A percentile compares a stretch with the other conserved stretches of the same genome.
Conservation (phyloP, 2,113 vertebrate species). For the Pungitius pungitius region DNA sequence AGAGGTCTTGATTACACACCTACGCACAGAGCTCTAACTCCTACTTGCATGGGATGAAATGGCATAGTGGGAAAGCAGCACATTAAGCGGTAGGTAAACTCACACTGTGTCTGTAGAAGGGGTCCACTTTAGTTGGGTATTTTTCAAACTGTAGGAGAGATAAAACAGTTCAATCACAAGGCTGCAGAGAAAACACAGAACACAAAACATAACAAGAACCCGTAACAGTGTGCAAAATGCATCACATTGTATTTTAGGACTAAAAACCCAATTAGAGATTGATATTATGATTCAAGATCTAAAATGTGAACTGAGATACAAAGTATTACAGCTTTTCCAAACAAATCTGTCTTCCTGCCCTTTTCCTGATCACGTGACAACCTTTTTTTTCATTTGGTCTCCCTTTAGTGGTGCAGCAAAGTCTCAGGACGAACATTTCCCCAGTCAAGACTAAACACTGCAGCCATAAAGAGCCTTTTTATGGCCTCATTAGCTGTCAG, state of each 20-base stretch:
- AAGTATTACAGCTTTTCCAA: conserved; percentile 30
- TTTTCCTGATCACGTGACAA: conserved; percentile 52
- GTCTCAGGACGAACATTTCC: conserved; percentile 71
- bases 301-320: conserved; percentile 9
- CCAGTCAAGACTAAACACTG: conserved; percentile 75
- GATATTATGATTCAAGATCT: conserved; percentile 17
- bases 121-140: conserved; percentile 99
- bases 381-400: conserved; percentile 64
- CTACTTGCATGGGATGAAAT: conserved; percentile 9
- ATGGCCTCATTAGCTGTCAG: conserved; percentile 79
- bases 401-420: conserved; percentile 63
- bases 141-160: conserved; percentile 99
- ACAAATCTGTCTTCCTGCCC: conserved; percentile 38
- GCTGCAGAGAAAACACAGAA: conserved; percentile 35
- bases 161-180: conserved; percentile 81
- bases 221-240: conserved; percentile 16
- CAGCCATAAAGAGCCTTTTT: conserved; percentile 73
- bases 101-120: conserved; percentile 99
- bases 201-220: too few species aligned
- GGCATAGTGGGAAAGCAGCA: conserved; percentile 22
- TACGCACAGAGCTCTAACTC: not conserved
- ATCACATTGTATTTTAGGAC: conserved; percentile 28
- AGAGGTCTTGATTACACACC: not conserved
- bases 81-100: conserved; percentile 78
- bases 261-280: conserved; percentile 23